Base-by-base conservation (phyloP, 2,888 invertebrate genomes). In the Eurytoma adleriae region DNA sequence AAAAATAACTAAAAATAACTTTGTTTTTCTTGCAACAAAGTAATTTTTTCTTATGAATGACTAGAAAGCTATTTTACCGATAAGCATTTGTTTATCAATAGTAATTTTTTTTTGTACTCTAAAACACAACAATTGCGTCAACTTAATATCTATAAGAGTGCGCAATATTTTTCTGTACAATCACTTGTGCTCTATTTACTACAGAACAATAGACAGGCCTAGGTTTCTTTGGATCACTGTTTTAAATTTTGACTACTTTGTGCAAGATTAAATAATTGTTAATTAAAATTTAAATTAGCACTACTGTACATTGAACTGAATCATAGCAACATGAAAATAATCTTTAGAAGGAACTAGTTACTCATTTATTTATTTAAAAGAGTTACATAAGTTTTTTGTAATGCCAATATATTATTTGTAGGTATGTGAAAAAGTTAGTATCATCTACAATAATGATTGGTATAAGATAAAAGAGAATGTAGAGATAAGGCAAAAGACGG, bases 351-450 rank as follows among this genome's bases (percentile, higher is more conserved):
- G 56, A 57, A 56, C 24, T 13, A 52, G 20, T 64, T 14, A 66
- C 18, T 48, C 48, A 3, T 40, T 10, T 18, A 30, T 61, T 59
- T 62, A 69, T 48, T 62, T 68, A 20, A 69, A 54, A 16, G n/a
- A 40, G 5, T 48, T 4, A 18, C 40, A n/a, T 5, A 13, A 27
- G 16, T 27, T 64, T 62, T 70, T 62, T 48, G 48, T 64, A 64
- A 56, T 5, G 3, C 16, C 24, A 48, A 69, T 24, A 50, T 56
- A 40, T 66, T 78, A 71, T 72, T 72, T 61, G 40, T 59, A n/a
- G 59, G 57, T 24, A 57, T 71, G 57, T 59, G 52, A 73, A 67
- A 18, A 54, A 67, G 66, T 73, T 30, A 62, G 62, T 68, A 56
- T 2, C n/a, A 54, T 61, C n/a, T 61, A 54, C n/a, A 14, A 24